Evolutionary conservation across 2,797 vertebrate species (phyloP).

Genomic region (Lacerta agilis): DNA sequence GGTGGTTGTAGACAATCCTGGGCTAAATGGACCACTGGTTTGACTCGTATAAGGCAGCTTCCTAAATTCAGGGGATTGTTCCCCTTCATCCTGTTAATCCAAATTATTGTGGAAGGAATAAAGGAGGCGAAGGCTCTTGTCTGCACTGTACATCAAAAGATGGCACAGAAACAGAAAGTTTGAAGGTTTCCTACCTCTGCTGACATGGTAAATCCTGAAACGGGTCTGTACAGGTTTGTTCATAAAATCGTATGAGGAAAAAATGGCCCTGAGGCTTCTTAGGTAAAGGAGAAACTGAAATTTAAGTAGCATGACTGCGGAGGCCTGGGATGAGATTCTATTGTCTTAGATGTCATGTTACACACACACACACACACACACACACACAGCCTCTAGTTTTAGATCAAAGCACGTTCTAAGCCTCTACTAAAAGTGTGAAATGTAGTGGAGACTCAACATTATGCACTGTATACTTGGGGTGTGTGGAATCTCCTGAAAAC

Average conservation of each 20-base stretch:
- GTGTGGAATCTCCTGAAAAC: not conserved
- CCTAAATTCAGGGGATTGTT: no score
- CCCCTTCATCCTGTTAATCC: not conserved
- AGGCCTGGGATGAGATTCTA: not conserved
- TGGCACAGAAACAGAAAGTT: not conserved
- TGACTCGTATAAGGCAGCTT: no score
- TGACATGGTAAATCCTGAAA: not conserved
- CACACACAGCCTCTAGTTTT: not conserved
- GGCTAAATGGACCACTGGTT: no score
- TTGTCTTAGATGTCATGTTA: not conserved
- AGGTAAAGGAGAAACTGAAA: not conserved
- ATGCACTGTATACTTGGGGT: not conserved
- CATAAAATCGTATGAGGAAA: not conserved
- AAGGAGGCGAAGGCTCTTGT: no score
- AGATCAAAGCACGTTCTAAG: no score
- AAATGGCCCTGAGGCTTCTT: not conserved
- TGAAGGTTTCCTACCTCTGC: not conserved
- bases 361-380: not conserved
- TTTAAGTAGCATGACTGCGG: not conserved
- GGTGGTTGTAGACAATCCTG: no score
- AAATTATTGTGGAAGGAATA: not conserved
- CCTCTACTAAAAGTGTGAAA: not conserved
- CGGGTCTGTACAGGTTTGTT: not conserved
- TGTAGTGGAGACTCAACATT: no score
- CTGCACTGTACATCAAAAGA: not conserved